Evolutionary conservation across 2,888 invertebrate genomes (phyloP).

Genomic region (Lasioglossum villosulum): DNA sequence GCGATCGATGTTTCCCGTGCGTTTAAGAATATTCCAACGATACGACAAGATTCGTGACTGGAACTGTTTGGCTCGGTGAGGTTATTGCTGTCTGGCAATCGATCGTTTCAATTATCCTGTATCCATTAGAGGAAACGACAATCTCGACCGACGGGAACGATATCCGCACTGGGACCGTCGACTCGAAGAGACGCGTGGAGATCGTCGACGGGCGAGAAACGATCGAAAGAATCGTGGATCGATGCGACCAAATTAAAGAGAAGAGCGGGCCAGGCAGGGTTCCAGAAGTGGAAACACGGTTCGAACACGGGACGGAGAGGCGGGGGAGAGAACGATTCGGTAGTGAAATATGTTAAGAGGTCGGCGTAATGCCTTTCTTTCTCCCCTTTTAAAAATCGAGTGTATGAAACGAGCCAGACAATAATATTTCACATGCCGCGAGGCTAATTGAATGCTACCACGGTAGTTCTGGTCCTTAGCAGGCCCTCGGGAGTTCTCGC

Average conservation of each 20-base stretch:
- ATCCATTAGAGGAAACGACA: conserved; percentile 54
- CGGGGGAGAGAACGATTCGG: conserved; percentile 70
- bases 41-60: conserved; percentile 63
- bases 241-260: not conserved
- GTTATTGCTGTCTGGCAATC: conserved; percentile 52
- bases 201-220: not conserved
- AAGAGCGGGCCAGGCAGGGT: not conserved
- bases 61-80: conserved; percentile 44
- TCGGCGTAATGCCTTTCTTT: conserved; percentile 74
- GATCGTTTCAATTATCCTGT: conserved; percentile 66
- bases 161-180: not conserved
- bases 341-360: conserved; percentile 76
- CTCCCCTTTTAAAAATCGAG: conserved; percentile 75
- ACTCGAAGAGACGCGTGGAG: not conserved
- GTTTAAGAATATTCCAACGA: conserved; percentile 8
- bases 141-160: not conserved
- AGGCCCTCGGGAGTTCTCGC: conserved; percentile 68
- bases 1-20: not conserved
- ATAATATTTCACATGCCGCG: conserved; percentile 83
- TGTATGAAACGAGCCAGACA: conserved; percentile 75
- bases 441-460: conserved; percentile 84
- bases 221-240: not conserved
- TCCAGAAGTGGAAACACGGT: conserved; percentile 3
- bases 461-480: conserved; percentile 81
- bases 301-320: not conserved